phyloP scores from a whole-genome alignment of 2,113 vertebrate species.

The Tretioscincus oriximinensis region DNA sequence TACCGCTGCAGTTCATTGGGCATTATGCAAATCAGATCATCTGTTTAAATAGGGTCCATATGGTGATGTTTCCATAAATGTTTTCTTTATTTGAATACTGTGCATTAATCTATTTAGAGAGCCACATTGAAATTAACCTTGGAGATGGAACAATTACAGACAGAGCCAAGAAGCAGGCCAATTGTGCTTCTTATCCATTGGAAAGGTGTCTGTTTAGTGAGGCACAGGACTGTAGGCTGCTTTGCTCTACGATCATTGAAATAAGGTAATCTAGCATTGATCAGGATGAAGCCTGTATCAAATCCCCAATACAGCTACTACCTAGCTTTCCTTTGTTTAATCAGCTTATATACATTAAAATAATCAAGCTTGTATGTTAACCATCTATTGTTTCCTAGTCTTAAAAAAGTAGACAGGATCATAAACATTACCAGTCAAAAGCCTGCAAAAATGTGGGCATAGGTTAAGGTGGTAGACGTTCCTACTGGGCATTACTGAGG shows the following conservation, averaged over 20 bases:
- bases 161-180: constrained; percentile 30
- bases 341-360: too few relatives aligned
- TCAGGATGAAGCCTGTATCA: not conserved
- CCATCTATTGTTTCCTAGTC: not conserved
- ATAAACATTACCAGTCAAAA: too few relatives aligned
- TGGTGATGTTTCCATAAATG: constrained; percentile 61
- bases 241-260: constrained; percentile 27
- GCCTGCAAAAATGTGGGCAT: too few relatives aligned
- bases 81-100: constrained; percentile 63
- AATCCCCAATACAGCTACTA: too few relatives aligned
- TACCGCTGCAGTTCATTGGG: constrained; percentile 46
- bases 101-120: constrained; percentile 53
- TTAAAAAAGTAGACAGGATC: too few relatives aligned
- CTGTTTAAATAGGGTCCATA: constrained; percentile 61
- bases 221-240: constrained; percentile 9
- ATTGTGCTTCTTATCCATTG: constrained; percentile 34
- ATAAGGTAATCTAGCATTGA: not conserved
- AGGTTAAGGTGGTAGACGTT: too few relatives aligned
- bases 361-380: constrained; percentile 3
- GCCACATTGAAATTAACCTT: constrained; percentile 60
- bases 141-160: constrained; percentile 43
- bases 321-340: too few relatives aligned
- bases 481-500: too few relatives aligned
- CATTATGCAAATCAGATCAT: constrained; percentile 64
- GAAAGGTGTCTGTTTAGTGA: constrained; percentile 26